A percentile compares a stretch with the other conserved stretches of the same genome.
These are phyloP conservation scores for Hyposmocoma kahamanoa DNA, from an alignment of 1,140 invertebrate species.

Conservation along the genomic window DNA sequence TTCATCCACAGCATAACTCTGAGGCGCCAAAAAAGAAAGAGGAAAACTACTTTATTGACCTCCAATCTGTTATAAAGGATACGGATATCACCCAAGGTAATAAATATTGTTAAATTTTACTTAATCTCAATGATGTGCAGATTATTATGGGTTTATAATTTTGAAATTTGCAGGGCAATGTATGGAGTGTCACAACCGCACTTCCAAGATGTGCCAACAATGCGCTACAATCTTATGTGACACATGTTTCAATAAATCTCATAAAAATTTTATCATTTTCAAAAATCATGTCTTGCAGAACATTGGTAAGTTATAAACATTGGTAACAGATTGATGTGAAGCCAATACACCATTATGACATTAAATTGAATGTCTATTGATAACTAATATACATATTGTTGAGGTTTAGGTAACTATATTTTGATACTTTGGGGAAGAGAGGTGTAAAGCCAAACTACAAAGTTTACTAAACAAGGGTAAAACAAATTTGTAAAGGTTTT, in stretches of 20 bases:
- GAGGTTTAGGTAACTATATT: too few species aligned
- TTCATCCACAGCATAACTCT: neutral
- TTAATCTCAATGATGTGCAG: neutral
- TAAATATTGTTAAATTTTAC: neutral
- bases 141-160: neutral
- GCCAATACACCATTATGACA: too few species aligned
- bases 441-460: too few species aligned
- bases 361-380: too few species aligned
- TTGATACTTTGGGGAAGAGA: too few species aligned
- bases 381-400: too few species aligned
- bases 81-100: constrained; percentile 32
- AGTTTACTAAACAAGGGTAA: too few species aligned
- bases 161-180: constrained; percentile 36
- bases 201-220: constrained; percentile 53
- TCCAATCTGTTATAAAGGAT: constrained; percentile 31
- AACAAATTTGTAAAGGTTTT: too few species aligned
- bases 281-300: constrained; percentile 44
- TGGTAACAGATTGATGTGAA: too few species aligned
- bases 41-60: constrained; percentile 36
- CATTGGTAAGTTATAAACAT: constrained; percentile 39
- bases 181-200: constrained; percentile 39
- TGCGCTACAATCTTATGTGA: constrained; percentile 49
- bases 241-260: constrained; percentile 51
- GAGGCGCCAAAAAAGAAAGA: constrained; percentile 12
- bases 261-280: constrained; percentile 58